Base-by-base conservation (phyloP, 2,888 invertebrate genomes). In the Bellardia pandia region DNA sequence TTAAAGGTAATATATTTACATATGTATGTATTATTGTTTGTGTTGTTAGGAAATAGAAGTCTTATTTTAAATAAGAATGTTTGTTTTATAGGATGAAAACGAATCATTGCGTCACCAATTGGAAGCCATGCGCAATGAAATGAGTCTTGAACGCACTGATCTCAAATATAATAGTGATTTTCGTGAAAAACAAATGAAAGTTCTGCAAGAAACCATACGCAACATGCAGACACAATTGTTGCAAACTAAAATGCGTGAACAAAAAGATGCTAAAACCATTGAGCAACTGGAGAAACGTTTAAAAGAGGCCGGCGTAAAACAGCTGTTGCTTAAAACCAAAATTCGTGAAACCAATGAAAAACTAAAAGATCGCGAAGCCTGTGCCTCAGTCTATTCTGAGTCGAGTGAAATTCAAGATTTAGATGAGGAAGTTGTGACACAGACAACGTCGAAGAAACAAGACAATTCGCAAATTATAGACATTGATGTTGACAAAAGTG, bases 41-140 rank as follows among this genome's bases (percentile, higher is more conserved):
- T 13, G 13, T 13, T 42, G 45, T 6, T 5, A 2, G 51, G n/a
- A 14, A 58, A 69, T 13, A 13, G 13, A 45, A n/a, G 1, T 56
- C 9, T 1, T 23, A 2, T 23, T 16, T 13, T 56, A 16, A 56
- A 16, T 2, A 58, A 23, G 5, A 53, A 53, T 58, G 2, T 58
- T 23, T 77, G 9, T 60, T 58, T 90, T 90, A 45, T 85, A 97
- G 95, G 97, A 97, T 87, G 98, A 99, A 92, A 98, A 98, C 92
- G 98, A 98, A 90, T 97, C 97, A 89, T 94, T 99, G 45, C 96
- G 97, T 86, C 98, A 98, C 93, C 98, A 98, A 94, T 93, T 98
- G 90, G 98, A 98, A 93, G 98, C 98, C 0, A 98, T 98, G 92
- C 98, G 98, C 93, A 98, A 98, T 93, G 98, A 99, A 94, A 97